Evolutionary conservation across 2,113 vertebrate species (phyloP).

Genomic region (Meleagris gallopavo): DNA sequence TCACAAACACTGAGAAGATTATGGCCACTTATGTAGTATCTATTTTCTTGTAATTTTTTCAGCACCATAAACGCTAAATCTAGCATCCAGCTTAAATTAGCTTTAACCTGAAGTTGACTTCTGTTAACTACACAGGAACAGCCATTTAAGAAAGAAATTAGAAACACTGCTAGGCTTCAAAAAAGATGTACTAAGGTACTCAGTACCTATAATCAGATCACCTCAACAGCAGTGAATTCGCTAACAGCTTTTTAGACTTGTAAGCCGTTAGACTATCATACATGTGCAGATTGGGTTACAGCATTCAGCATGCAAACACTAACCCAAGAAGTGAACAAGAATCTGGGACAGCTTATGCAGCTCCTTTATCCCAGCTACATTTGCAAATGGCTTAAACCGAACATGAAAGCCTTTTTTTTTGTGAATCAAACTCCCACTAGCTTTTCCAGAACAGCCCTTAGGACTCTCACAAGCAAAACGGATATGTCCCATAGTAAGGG

Average conservation of each 20-base stretch:
- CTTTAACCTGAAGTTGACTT: slow-evolving; percentile 22
- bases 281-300: fast-evolving
- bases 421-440: background rate
- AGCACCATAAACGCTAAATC: slow-evolving; percentile 64
- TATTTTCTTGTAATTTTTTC: slow-evolving; percentile 71
- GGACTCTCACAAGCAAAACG: background rate
- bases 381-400: background rate
- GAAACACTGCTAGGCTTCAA: background rate
- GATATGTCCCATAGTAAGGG: background rate
- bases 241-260: background rate
- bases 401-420: background rate
- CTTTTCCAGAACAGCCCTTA: background rate
- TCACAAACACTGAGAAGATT: slow-evolving; percentile 67
- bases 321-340: background rate
- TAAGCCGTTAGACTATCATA: background rate
- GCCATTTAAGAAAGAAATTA: background rate
- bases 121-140: background rate
- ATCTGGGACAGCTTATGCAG: background rate
- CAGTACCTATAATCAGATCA: background rate
- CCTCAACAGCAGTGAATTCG: background rate
- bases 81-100: slow-evolving; percentile 42
- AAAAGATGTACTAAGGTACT: background rate
- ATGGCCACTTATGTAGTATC: slow-evolving; percentile 60
- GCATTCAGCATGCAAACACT: background rate
- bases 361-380: background rate